Evolutionary conservation across 2,888 invertebrate genomes (phyloP), one percentile per base, ranked within the genome.

Genomic region (Aricia artaxerxes): DNA sequence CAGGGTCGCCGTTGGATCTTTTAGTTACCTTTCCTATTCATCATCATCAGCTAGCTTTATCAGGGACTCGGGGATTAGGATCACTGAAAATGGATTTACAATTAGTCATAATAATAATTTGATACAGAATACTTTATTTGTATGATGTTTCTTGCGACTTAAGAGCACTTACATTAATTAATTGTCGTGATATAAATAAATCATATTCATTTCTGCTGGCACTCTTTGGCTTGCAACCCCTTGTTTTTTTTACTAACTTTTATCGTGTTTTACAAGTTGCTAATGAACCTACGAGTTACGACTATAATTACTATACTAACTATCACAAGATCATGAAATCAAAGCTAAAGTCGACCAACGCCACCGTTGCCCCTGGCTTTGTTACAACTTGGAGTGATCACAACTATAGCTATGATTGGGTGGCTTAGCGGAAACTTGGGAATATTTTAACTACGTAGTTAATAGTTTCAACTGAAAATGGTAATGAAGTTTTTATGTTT

Each of bases 21-120:
- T 44, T 61, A 49, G 78, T 49, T 31, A 11, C 49, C 31, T 57
- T 78, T 78, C 69, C 76, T 76, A 78, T 69, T 53, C 16, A 77
- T 40, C 35, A 69, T 69, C 35, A 69, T 69, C 69, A 38, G 69
- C 69, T 69, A 69, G 6, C 16, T 49, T 11, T 5, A 64, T 31
- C 57, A 57, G 57, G 3, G 16, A 4, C 57, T 4, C 16, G 4
- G 16, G 4, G 57, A 57, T 57, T 13, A 9, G 57, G 57, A 0
- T 57, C 57, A 4, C 1, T 57, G 16, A 57, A 57, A 16, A 16
- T 49, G 2, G 1, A 16, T 57, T 57, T 57, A 4, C 16, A 49
- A 9, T 9, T 49, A 9, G 11, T 9, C 49, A 11, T 0, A 49
- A 49, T 49, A 49, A 44, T 40, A 6, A 40, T 40, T 40, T 40